Evolutionary conservation across 2,797 vertebrate species (phyloP), one percentile per base, ranked within the genome.

Genomic region (Orestias chungarensis): DNA sequence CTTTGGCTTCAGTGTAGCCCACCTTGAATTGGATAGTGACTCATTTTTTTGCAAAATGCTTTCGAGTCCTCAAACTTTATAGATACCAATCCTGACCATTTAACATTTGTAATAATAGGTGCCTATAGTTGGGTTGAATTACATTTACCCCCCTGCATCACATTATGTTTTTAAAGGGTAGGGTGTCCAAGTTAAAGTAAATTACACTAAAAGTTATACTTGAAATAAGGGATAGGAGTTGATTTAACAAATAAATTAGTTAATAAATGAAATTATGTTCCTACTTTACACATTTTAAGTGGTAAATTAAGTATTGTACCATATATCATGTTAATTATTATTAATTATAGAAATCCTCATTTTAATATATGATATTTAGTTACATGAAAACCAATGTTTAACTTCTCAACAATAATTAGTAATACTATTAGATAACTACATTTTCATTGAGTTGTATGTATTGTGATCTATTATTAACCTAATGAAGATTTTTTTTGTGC

Each of bases 91-190:
- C 11, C 1, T 14, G 50, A 3, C 23, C 50, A 54, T 54, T 54
- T 54, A 15, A n/a, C 25, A 54, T 54, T 54, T 70, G 49, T 35
- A 75, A 72, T 64, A 71, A 66, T 23, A 64, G 75, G 59, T 62
- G 35, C n/a, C n/a, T 25, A 12, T 40, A 25, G 11, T 62, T n/a
- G 40, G 23, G 25, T 11, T n/a, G 33, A 38, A 35, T 23, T 20
- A 3, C 18, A n/a, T 12, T 61, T 38, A 1, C 38, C 20, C 18
- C 20, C 35, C 33, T 15, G 23, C 20, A 12, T 35, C 20, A 38
- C 20, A 38, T n/a, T n/a, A 59, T 59, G 31, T 23, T 59, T 35
- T 9, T 23, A 59, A 59, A 20, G 55, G 55, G 55, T 35, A 52
- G n/a, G 8, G 11, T 52, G 31, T 33, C 55, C 55, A 33, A 23